Conservation (phyloP, 2,113 vertebrate species). For the Ginglymostoma cirratum region DNA sequence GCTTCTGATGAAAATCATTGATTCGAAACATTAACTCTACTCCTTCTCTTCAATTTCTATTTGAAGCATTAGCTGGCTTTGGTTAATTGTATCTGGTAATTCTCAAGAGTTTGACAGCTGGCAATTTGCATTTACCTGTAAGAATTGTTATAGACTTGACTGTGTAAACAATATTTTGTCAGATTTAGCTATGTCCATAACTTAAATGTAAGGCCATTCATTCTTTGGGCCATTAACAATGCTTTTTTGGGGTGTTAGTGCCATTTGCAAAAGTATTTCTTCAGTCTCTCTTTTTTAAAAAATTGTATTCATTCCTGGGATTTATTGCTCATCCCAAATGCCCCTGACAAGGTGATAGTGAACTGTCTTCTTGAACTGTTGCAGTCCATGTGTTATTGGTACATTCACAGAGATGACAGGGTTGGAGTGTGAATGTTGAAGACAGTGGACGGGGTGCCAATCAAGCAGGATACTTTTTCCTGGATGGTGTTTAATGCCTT, state of each 20-base stretch:
- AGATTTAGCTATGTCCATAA: not conserved
- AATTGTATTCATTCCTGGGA: too few relatives aligned
- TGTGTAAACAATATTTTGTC: not conserved
- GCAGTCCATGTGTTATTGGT: too few relatives aligned
- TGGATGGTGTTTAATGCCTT: too few relatives aligned
- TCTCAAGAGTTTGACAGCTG: not conserved
- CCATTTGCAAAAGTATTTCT: not conserved
- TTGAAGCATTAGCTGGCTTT: not conserved
- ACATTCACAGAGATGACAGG: too few relatives aligned
- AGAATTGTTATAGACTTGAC: not conserved
- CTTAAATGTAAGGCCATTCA: not conserved
- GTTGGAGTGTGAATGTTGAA: too few relatives aligned
- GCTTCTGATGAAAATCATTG: not conserved
- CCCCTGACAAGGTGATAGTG: too few relatives aligned
- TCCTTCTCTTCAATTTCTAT: not conserved
- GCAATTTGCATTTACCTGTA: not conserved
- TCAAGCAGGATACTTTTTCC: too few relatives aligned
- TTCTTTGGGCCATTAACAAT: not conserved
- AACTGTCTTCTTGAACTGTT: too few relatives aligned
- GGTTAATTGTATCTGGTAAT: not conserved
- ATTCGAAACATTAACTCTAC: not conserved
- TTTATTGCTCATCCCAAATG: too few relatives aligned
- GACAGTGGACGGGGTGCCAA: too few relatives aligned
- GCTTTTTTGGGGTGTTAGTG: not conserved
- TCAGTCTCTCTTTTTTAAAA: too few relatives aligned